Conservation (phyloP, 2,888 invertebrate species). For the Lasioglossum morio region DNA sequence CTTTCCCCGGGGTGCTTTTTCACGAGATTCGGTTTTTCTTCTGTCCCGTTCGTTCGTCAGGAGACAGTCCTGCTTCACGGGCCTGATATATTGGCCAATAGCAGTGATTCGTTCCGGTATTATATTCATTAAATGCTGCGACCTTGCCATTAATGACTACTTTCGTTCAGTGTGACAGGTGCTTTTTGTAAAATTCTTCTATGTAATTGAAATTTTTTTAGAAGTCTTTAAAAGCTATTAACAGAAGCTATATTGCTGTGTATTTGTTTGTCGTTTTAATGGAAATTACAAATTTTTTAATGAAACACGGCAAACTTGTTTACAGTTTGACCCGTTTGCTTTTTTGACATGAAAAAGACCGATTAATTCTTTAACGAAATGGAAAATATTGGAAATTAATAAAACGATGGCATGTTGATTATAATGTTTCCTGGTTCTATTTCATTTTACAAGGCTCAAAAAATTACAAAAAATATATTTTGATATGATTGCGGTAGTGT, state of each 20-base stretch:
- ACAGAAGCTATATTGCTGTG: background rate
- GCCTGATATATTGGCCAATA: constrained; percentile 77
- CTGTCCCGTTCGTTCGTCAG: constrained; percentile 55
- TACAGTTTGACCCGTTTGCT: background rate
- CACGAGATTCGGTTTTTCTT: constrained; percentile 54
- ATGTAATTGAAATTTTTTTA: background rate
- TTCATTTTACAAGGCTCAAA: background rate
- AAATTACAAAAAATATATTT: background rate
- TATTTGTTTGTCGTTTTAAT: background rate
- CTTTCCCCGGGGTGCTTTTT: constrained; percentile 57
- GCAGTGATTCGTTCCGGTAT: constrained; percentile 74
- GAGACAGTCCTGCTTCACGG: constrained; percentile 51
- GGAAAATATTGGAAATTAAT: background rate
- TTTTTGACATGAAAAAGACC: background rate
- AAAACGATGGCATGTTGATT: background rate
- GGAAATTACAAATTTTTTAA: background rate
- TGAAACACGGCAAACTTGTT: too few relatives aligned
- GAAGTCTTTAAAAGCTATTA: background rate
- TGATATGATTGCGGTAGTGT: background rate
- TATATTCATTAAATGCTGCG: constrained; percentile 77
- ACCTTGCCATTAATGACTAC: constrained; percentile 74
- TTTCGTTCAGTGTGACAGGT: constrained; percentile 3
- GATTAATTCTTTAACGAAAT: too few relatives aligned
- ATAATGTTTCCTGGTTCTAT: fast-evolving
- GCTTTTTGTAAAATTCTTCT: background rate